Evolutionary conservation across 2,888 invertebrate genomes (phyloP), one percentile per base, ranked within the genome.

Genomic region (Agelastica alni): DNA sequence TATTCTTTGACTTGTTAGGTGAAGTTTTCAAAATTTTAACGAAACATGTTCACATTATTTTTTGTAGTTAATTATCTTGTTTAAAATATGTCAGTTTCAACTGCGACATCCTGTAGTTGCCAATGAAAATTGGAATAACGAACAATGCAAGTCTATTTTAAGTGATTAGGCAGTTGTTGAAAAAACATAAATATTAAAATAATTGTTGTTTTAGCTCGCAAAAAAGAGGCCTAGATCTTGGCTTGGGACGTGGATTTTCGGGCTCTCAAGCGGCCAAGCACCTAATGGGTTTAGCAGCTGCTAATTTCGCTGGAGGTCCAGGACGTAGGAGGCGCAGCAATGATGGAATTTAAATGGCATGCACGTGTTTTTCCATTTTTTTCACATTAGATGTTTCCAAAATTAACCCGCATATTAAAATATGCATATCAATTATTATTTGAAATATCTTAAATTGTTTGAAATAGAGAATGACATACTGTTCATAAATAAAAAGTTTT

Each of bases 221-320:
- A n/a, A 95, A 95, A 77, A 87, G 94, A 14, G 92, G 91, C 26
- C 80, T 94, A 59, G 95, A 95, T 73, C 81, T 94, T 64, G 95
- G 95, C 1, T 80, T 95, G 52, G 89, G 86, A 67, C 88, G 94
- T 44, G 94, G 94, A 16, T 93, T 88, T 78, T 93, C 93, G 34
- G 94, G 93, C 1, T 88, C 91, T 18, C 89, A 93, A 68, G 91
- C 93, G 58, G 93, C 93, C 69, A 93, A 93, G 77, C 93, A 94
- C 75, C 83, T 93, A 70, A 91, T 94, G 88, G 94, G 93, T 2
- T 77, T 93, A 45, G 90, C 92, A 32, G 91, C 92, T 0, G 94
- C 94, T 64, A 92, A 92, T 78, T 92, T 86, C 79, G 91, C 93
- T 14, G 90, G 89, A 2, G 93, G 93, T 6, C 93, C 93, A 1